Percentiles rank a stretch among this genome's conserved stretches.
These are phyloP conservation scores for Typhlomys cinereus DNA, from an alignment of 2,113 vertebrate genomes.

Conservation along the genomic window DNA sequence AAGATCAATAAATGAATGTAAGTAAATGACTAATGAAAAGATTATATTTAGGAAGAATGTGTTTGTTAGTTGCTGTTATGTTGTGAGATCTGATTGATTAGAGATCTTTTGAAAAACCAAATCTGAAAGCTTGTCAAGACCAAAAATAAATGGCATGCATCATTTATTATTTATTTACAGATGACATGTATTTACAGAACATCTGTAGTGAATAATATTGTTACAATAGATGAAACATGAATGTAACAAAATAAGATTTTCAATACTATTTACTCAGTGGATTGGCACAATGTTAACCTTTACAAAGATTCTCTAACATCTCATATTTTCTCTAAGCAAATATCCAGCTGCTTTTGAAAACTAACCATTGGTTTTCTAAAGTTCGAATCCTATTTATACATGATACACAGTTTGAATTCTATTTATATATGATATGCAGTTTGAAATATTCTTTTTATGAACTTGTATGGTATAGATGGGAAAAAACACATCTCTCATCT, in stretches of 20 bases:
- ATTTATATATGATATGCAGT: fast-evolving
- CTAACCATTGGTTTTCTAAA: fast-evolving
- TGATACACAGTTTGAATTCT: fast-evolving
- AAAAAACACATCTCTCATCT: background rate
- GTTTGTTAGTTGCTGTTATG: fast-evolving
- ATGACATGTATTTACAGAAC: background rate
- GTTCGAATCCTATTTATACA: fast-evolving
- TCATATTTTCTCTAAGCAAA: background rate
- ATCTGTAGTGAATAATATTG: background rate
- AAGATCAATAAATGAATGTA: too few species aligned
- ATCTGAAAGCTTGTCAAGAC: background rate
- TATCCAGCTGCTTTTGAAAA: fast-evolving
- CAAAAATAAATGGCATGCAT: fast-evolving
- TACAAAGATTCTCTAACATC: too few species aligned
- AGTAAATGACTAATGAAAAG: too few species aligned
- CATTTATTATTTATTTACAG: too few species aligned
- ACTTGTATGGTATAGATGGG: too few species aligned
- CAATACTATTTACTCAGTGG: background rate
- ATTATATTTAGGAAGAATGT: background rate
- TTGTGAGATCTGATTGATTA: fast-evolving
- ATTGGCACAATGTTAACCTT: too few species aligned
- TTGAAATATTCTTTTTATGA: background rate
- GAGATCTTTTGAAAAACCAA: too few species aligned
- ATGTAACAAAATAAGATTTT: background rate
- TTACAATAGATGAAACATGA: background rate